Conservation (phyloP, 30 jellyfish, hydroid and myxozoan species). For the Rhopilema esculentum region DNA sequence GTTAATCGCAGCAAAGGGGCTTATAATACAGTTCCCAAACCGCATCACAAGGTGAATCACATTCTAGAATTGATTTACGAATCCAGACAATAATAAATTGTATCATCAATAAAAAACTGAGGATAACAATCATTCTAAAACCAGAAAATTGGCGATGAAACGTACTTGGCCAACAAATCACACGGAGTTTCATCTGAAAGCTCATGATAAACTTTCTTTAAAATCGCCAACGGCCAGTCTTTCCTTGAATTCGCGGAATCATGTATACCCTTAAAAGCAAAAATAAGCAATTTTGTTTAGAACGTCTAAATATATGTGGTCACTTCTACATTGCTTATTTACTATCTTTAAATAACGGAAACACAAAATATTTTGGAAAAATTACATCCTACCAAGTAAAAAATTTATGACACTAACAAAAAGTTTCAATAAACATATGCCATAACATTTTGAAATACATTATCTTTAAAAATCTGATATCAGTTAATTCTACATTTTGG, state of each 20-base stretch:
- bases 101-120: background rate
- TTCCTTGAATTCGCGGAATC: conserved; percentile 72
- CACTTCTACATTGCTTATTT: no score
- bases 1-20: background rate
- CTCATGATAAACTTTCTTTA: conserved; percentile 80
- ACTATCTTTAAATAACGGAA: no score
- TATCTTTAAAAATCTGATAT: no score
- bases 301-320: no score
- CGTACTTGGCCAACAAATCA: conserved; percentile 90
- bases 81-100: background rate
- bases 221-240: conserved; percentile 92
- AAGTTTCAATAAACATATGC: background rate
- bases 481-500: no score
- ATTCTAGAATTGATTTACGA: no score
- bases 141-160: background rate
- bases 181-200: conserved; percentile 87
- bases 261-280: conserved; percentile 75
- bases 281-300: background rate
- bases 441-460: no score
- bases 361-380: no score
- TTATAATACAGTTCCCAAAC: background rate
- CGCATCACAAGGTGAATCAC: no score
- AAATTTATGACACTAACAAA: no score
- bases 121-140: background rate
- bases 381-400: no score